phyloP scores from a whole-genome alignment of 1,140 invertebrate genomes.

The Leptoteleia sp. region DNA sequence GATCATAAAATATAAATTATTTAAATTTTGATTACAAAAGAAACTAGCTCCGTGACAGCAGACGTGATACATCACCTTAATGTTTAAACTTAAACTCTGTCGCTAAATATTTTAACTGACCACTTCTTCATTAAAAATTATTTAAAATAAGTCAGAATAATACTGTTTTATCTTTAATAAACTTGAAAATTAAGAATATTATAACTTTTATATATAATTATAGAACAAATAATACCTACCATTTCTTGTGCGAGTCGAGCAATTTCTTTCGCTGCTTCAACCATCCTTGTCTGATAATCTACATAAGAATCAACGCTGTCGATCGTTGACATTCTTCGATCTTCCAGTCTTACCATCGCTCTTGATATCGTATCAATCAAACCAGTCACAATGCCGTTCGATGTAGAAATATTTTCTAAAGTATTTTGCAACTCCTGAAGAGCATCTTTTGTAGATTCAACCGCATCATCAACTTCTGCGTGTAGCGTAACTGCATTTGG shows the following conservation, averaged over 20 bases:
- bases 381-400: constrained; percentile 91
- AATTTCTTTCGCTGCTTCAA: constrained; percentile 95
- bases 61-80: no score
- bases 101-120: no score
- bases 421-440: constrained; percentile 90
- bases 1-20: no score
- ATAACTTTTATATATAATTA: no score
- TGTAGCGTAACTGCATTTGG: constrained; percentile 91
- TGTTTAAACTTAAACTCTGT: no score
- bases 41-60: no score
- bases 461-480: constrained; percentile 91
- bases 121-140: no score
- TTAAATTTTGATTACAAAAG: no score
- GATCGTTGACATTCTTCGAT: constrained; percentile 82
- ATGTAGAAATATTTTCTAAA: constrained; percentile 91
- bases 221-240: constrained; percentile 85
- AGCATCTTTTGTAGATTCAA: constrained; percentile 89
- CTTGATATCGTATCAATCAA: constrained; percentile 95
- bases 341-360: constrained; percentile 90
- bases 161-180: no score
- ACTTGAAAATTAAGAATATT: no score
- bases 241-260: constrained; percentile 96
- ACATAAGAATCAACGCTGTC: constrained; percentile 89
- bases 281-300: constrained; percentile 98
- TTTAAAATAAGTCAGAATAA: no score